A percentile compares a stretch with the other conserved stretches of the same genome.
Conservation (phyloP, 2,888 invertebrate genomes). For the Drosophila sordidula region DNA sequence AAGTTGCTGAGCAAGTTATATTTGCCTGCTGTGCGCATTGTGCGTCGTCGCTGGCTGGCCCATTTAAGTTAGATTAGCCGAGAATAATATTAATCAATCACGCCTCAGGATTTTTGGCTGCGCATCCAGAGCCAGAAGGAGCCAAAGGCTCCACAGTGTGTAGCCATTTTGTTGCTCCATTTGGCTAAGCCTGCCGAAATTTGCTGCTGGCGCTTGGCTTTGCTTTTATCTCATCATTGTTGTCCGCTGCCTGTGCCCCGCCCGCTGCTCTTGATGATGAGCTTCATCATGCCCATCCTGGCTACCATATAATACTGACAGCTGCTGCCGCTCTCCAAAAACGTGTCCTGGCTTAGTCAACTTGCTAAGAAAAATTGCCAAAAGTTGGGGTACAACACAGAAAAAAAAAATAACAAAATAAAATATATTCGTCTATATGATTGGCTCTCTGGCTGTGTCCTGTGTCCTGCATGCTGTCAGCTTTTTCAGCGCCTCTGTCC, state of each 20-base stretch:
- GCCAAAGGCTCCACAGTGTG: constrained; percentile 1
- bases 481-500: constrained; percentile 42
- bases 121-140: constrained; percentile 12
- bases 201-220: constrained; percentile 34
- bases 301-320: constrained; percentile 41
- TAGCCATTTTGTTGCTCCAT: constrained; percentile 75
- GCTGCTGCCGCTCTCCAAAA: constrained; percentile 59
- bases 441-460: constrained; percentile 32
- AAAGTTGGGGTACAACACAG: constrained; percentile 41
- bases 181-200: constrained; percentile 60
- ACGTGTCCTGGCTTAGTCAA: constrained; percentile 76
- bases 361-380: constrained; percentile 71
- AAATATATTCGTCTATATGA: constrained; percentile 35
- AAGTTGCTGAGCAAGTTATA: constrained; percentile 78
- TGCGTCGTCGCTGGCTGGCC: constrained; percentile 56
- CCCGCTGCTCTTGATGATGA: constrained; percentile 58
- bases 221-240: constrained; percentile 55
- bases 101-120: constrained; percentile 68
- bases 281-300: constrained; percentile 66
- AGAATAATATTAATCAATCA: constrained; percentile 81
- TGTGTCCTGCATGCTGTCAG: constrained; percentile 51
- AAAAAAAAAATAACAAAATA: constrained; percentile 2
- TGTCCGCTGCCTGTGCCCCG: background rate
- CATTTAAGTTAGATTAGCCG: constrained; percentile 81
- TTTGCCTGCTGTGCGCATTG: constrained; percentile 42